phyloP scores from a whole-genome alignment of 23 tunicate species.

The Trididemnum miniatum region DNA sequence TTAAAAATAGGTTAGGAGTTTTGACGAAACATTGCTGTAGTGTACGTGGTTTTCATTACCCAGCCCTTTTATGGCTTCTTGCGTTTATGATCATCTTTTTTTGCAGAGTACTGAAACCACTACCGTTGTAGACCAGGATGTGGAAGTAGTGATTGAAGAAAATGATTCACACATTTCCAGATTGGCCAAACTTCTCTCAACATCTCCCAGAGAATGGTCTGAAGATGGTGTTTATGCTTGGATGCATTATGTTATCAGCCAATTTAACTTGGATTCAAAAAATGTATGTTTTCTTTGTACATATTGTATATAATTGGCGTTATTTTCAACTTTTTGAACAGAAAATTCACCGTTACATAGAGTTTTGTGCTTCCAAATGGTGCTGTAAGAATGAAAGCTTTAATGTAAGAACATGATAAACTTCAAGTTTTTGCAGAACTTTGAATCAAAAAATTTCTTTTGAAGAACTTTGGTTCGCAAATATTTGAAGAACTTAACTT shows the following conservation, averaged over 20 bases:
- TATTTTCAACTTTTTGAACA: not conserved
- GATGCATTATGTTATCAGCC: conserved; percentile 79
- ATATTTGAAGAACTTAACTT: no score
- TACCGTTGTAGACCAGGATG: conserved; percentile 22
- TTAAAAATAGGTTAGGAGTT: no score
- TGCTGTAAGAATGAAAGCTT: not conserved
- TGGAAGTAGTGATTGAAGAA: conserved; percentile 52
- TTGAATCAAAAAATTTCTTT: not conserved
- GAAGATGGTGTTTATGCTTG: conserved; percentile 88
- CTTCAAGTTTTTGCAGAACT: not conserved
- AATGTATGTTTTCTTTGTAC: conserved; percentile 26
- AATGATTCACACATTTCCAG: conserved; percentile 26
- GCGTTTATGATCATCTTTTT: no score
- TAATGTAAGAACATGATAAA: not conserved
- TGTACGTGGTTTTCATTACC: no score
- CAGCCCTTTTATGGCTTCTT: no score
- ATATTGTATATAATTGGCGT: not conserved
- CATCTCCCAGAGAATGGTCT: conserved; percentile 58
- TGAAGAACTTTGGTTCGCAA: not conserved
- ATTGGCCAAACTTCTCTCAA: conserved; percentile 39
- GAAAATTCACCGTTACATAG: no score
- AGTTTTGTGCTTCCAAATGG: not conserved
- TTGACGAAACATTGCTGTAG: no score
- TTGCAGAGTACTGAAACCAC: not conserved
- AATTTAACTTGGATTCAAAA: conserved; percentile 61